These are phyloP conservation scores for Drosophila quadrilineata DNA, from an alignment of 1,140 invertebrate species.

Conservation along the genomic window DNA sequence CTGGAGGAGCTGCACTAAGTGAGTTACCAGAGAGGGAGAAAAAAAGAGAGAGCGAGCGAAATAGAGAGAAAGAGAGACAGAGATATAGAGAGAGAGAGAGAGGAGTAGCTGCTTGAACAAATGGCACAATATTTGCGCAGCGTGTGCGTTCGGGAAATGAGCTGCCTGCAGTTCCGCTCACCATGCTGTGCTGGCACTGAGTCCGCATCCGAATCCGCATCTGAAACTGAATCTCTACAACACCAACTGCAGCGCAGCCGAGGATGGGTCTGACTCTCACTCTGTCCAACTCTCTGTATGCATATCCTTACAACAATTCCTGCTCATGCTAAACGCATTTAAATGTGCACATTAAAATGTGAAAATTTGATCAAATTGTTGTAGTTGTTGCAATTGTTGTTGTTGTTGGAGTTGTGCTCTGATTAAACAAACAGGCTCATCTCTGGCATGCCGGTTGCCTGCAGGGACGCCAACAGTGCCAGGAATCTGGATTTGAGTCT, in stretches of 20 bases:
- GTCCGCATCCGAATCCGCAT: background rate
- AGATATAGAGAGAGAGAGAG: background rate
- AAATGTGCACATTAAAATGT: constrained; percentile 36
- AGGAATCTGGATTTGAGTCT: no score
- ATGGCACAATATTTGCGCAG: constrained; percentile 39
- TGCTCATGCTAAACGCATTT: constrained; percentile 24
- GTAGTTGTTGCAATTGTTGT: constrained; percentile 22
- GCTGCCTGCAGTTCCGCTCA: constrained; percentile 42
- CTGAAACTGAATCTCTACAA: background rate
- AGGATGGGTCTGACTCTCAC: no score
- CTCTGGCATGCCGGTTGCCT: background rate
- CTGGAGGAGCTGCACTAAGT: background rate
- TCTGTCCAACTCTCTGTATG: no score
- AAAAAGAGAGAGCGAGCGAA: no score
- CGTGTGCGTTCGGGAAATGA: constrained; percentile 48
- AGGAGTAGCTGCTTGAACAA: background rate
- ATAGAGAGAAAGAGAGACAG: background rate
- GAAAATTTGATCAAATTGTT: constrained; percentile 40
- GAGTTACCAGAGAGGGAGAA: background rate
- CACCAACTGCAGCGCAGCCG: no score
- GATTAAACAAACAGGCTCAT: constrained; percentile 31
- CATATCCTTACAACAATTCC: background rate
- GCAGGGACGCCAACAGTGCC: no score
- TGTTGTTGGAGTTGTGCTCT: constrained; percentile 30
- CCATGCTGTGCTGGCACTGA: constrained; percentile 1